Conservation (phyloP, 2,797 vertebrate genomes). For the Intellagama lesueurii region DNA sequence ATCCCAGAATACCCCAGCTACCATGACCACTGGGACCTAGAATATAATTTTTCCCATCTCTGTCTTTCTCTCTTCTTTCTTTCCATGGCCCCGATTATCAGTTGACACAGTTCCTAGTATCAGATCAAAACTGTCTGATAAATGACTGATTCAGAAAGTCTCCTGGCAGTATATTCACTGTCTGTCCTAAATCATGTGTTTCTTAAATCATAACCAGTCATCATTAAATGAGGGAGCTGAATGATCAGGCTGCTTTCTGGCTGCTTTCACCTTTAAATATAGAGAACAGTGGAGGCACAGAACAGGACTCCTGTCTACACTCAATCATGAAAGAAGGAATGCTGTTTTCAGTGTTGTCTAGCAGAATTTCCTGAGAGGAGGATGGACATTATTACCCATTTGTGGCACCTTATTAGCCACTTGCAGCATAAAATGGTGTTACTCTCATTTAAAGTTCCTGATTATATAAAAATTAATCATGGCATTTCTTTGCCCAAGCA, state of each 20-base stretch:
- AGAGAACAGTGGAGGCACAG: background rate
- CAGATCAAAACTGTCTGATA: background rate
- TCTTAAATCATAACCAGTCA: background rate
- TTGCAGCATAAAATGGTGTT: background rate
- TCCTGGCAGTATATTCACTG: background rate
- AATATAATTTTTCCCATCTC: too few relatives aligned
- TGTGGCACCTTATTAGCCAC: background rate
- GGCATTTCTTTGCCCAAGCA: background rate
- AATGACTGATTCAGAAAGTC: background rate
- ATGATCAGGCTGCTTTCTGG: background rate
- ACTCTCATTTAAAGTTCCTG: background rate
- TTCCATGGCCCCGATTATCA: background rate
- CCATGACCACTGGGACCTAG: too few relatives aligned
- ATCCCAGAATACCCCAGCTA: too few relatives aligned
- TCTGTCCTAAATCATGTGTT: background rate
- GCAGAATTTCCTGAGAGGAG: background rate
- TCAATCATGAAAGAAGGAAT: background rate
- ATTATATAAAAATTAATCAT: background rate
- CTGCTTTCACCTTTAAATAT: background rate
- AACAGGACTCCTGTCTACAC: background rate
- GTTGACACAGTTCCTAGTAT: background rate
- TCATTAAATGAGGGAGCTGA: background rate
- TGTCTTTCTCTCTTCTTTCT: background rate
- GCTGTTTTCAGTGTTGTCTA: background rate
- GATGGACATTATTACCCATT: too few relatives aligned